Base-by-base conservation (phyloP, 1,140 invertebrate species). In the Leptinotarsa texana region DNA sequence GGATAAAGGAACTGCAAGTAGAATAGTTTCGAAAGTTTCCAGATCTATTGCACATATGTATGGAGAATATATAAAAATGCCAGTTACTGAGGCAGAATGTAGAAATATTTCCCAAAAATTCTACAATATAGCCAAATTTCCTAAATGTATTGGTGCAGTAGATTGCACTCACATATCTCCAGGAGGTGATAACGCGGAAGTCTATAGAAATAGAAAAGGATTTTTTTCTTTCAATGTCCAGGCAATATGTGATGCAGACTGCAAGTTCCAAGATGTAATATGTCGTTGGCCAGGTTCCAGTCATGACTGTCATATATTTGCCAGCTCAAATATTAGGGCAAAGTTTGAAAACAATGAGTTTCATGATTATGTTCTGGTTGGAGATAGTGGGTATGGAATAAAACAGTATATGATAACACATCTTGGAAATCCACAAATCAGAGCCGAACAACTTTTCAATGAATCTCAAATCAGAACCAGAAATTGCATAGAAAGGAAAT, bases 211-310 rank as follows among this genome's bases (percentile, higher is more conserved):
- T 72, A 74, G 82, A 66, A 85, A 87, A 79, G 76, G 74, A 3
- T 86, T 79, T 72, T 85, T 84, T 77, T 84, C 83, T 15, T 75
- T 84, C 13, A 85, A 86, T 75, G 80, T 86, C 0, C 84, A 86
- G 81, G 73, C 78, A 13, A 68, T 85, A 42, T 80, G 78, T 68
- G 77, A 82, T 79, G 33, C 77, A 11, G 24, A 81, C 27, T 67
- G 79, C 13, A 33, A 63, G 63, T 80, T 86, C 24, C 63, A 73
- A 21, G 75, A 86, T 74, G 77, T 85, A 63, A 82, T 86, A 15
- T 79, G 80, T 21, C 76, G 83, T n/a, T 86, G 83, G 83, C 82
- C 84, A 13, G 84, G 82, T 17, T 80, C 77, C 42, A 74, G 75
- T 6, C 84, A 85, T 75, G 85, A 86, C 69, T 74, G 67, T 0